Evolutionary conservation across 2,113 vertebrate genomes (phyloP).

Genomic region (Raja brachyura): DNA sequence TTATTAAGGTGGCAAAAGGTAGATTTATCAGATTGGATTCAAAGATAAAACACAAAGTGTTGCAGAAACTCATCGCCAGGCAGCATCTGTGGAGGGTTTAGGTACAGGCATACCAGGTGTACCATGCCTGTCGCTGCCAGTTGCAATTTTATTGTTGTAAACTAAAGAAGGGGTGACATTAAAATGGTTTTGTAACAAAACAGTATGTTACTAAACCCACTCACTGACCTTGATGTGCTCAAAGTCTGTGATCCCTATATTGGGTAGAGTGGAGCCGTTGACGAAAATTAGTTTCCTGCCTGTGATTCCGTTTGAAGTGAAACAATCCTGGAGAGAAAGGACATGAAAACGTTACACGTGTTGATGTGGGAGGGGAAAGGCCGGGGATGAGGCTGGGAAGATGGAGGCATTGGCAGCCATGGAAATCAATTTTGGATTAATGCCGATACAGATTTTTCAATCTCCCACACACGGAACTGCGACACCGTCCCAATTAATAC

Average conservation of each 20-base stretch:
- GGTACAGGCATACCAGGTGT: too few relatives aligned
- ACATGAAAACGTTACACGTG: neutral
- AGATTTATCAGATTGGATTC: too few relatives aligned
- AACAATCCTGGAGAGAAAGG: constrained; percentile 67
- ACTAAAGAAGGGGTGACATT: neutral
- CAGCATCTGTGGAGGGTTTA: too few relatives aligned
- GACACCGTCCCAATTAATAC: too few relatives aligned
- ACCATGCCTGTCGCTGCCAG: too few relatives aligned
- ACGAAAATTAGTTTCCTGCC: constrained; percentile 75
- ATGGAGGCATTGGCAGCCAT: neutral
- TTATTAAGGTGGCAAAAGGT: too few relatives aligned
- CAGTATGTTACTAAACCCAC: neutral
- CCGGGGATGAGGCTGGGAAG: neutral
- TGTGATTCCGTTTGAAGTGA: constrained; percentile 70
- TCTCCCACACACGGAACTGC: too few relatives aligned
- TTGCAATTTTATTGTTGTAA: too few relatives aligned
- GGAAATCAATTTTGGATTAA: neutral
- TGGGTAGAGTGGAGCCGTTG: constrained; percentile 66
- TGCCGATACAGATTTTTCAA: too few relatives aligned
- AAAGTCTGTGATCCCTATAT: constrained; percentile 76
- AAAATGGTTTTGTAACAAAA: neutral
- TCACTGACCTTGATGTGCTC: constrained; percentile 74
- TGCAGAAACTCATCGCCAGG: too few relatives aligned
- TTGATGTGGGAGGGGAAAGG: neutral
- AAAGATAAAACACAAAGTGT: too few relatives aligned